Evolutionary conservation across 2,113 vertebrate species (phyloP).

Genomic region (Phoxinus phoxinus): DNA sequence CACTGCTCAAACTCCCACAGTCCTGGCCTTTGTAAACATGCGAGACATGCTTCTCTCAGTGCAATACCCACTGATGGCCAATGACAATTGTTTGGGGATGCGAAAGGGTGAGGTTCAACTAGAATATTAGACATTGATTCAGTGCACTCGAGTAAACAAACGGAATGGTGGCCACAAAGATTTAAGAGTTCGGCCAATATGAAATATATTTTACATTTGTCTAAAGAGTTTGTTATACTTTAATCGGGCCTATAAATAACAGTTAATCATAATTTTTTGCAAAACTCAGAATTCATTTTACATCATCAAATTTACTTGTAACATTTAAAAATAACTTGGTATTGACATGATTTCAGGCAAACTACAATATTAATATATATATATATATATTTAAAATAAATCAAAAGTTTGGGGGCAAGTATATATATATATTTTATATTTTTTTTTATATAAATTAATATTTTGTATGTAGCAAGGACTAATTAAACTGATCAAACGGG

Average conservation of each 20-base stretch:
- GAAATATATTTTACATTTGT: background rate
- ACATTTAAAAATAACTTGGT: background rate
- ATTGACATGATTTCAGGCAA: background rate
- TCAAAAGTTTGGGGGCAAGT: background rate
- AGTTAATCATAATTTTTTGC: background rate
- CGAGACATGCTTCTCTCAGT: conserved; percentile 7
- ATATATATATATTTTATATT: background rate
- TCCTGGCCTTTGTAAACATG: conserved; percentile 25
- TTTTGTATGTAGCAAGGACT: too few relatives aligned
- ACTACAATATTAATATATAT: too few relatives aligned
- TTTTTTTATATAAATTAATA: too few relatives aligned
- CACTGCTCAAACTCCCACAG: conserved; percentile 38
- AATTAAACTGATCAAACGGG: too few relatives aligned
- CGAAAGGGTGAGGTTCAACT: background rate
- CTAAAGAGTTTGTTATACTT: background rate
- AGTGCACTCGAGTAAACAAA: background rate
- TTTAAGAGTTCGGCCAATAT: background rate
- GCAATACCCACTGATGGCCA: conserved; percentile 20
- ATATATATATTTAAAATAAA: too few relatives aligned
- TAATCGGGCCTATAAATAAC: background rate
- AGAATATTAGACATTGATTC: background rate
- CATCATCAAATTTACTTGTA: background rate
- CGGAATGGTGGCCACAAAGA: background rate
- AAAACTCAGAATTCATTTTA: background rate
- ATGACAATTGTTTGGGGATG: background rate